A percentile compares a stretch with the other conserved stretches of the same genome.
Conservation (phyloP, 2,113 vertebrate genomes). For the Perca flavescens region DNA sequence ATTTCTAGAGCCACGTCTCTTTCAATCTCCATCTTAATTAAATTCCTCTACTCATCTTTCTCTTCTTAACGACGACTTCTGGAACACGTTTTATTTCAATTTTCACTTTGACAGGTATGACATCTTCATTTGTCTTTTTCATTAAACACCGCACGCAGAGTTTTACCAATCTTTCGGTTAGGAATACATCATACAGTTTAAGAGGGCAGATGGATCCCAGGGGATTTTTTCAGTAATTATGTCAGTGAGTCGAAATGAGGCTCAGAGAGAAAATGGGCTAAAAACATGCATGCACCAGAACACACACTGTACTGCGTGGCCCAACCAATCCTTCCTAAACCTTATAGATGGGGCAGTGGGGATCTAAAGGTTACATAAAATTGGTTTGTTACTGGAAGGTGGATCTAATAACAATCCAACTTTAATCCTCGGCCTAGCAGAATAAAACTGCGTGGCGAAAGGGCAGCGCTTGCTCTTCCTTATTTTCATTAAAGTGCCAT, state of each 20-base stretch:
- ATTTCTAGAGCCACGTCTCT: background rate
- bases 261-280: background rate
- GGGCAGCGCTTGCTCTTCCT: background rate
- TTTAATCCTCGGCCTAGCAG: background rate
- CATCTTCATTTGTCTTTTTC: constrained; percentile 34
- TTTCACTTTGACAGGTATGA: background rate
- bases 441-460: background rate
- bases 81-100: constrained; percentile 16
- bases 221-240: background rate
- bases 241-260: background rate
- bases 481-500: background rate
- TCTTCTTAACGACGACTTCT: background rate
- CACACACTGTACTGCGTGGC: background rate
- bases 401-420: background rate
- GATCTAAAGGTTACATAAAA: background rate
- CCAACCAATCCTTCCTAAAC: background rate
- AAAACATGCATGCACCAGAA: background rate
- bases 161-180: constrained; percentile 23
- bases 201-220: background rate
- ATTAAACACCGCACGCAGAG: background rate
- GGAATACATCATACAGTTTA: background rate
- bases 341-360: background rate
- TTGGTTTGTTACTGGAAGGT: background rate
- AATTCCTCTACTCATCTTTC: constrained; percentile 1
- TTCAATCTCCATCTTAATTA: background rate